These are phyloP conservation scores for Daubentonia madagascariensis DNA, from an alignment of 2,113 vertebrate species.

Conservation along the genomic window DNA sequence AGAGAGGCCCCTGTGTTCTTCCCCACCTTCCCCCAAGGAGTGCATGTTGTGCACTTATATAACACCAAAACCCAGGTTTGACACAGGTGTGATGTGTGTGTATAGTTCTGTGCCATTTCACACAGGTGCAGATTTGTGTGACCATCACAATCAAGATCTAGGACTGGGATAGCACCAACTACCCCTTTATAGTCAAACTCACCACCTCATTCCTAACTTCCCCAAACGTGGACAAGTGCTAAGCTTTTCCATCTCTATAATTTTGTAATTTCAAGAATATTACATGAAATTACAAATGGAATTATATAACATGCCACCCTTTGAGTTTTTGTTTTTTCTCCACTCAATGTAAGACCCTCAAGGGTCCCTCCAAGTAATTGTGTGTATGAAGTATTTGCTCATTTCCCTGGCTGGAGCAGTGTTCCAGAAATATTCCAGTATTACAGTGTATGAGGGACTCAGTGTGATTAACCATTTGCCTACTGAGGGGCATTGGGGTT, in stretches of 20 bases:
- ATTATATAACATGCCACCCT: fast-evolving
- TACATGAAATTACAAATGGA: no score
- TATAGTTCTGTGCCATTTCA: fast-evolving
- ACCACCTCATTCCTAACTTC: no score
- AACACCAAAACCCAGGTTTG: fast-evolving
- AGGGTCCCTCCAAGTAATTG: fast-evolving
- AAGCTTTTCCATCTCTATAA: fast-evolving
- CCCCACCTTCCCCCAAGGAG: fast-evolving
- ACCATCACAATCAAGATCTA: fast-evolving
- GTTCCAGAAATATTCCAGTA: not conserved
- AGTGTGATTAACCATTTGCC: fast-evolving
- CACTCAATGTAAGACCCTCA: fast-evolving
- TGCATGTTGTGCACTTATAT: fast-evolving
- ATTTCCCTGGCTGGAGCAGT: fast-evolving
- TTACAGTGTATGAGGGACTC: fast-evolving
- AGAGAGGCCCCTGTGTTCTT: fast-evolving
- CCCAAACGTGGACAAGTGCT: fast-evolving
- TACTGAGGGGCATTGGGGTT: fast-evolving
- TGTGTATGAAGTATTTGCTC: fast-evolving
- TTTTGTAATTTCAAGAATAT: no score
- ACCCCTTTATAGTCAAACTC: fast-evolving
- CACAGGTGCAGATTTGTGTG: fast-evolving
- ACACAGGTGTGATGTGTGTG: fast-evolving
- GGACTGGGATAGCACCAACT: fast-evolving
- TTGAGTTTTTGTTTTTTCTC: fast-evolving